These are phyloP conservation scores for Hypocryptadius cinnamomeus DNA, from an alignment of 2,113 vertebrate genomes.

Conservation along the genomic window DNA sequence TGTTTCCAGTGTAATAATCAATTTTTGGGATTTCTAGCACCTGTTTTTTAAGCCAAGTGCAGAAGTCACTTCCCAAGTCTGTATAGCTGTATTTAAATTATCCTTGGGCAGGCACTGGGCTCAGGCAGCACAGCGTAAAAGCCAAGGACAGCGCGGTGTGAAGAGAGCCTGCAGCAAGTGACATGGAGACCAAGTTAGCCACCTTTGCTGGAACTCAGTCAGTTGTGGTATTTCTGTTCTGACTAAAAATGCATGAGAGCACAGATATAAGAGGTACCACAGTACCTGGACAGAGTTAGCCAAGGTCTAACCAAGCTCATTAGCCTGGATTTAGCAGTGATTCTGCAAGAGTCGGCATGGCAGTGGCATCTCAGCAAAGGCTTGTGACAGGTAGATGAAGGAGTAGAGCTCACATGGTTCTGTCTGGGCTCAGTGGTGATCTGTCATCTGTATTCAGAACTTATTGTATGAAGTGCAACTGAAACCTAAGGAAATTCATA, in stretches of 20 bases:
- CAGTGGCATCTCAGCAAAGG: neutral
- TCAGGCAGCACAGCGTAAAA: neutral
- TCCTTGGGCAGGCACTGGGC: neutral
- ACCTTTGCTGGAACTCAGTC: neutral
- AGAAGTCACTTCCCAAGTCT: neutral
- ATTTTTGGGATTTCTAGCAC: neutral
- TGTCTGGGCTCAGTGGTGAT: neutral
- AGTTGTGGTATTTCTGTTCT: neutral
- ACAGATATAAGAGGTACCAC: neutral
- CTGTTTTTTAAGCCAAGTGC: neutral
- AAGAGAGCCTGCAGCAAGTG: neutral
- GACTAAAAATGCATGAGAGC: neutral
- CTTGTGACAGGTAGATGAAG: neutral
- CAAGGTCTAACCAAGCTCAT: neutral
- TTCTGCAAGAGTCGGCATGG: neutral
- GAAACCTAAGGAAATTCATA: neutral
- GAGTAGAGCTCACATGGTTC: neutral
- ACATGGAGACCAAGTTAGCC: neutral
- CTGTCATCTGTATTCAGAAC: neutral
- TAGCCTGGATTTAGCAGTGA: neutral
- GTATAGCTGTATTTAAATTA: neutral
- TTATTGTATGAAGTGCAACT: accelerated
- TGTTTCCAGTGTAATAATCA: neutral
- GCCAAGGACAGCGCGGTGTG: neutral
- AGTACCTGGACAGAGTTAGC: neutral